Conservation (phyloP, 1,140 invertebrate species). For the Coenobita brevimanus region DNA sequence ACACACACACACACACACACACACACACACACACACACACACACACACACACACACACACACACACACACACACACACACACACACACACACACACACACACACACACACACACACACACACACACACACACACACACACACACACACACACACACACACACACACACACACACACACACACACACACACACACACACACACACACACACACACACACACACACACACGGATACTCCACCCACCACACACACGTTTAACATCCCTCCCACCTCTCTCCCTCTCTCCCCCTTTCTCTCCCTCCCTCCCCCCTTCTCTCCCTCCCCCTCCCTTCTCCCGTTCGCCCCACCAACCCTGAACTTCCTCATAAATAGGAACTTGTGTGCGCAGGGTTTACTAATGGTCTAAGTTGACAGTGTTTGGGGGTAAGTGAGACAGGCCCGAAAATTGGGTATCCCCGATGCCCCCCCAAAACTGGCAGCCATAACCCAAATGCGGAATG, state of each 20-base stretch:
- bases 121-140: slow-evolving; percentile 27
- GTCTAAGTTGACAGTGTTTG: too few relatives aligned
- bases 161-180: slow-evolving; percentile 21
- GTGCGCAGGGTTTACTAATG: too few relatives aligned
- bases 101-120: slow-evolving; percentile 35
- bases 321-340: neutral
- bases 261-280: neutral
- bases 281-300: neutral
- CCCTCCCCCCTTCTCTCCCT: too few relatives aligned
- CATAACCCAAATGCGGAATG: too few relatives aligned
- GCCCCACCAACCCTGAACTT: too few relatives aligned
- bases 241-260: neutral
- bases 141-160: slow-evolving; percentile 7
- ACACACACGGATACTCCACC: neutral
- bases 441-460: too few relatives aligned
- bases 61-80: slow-evolving; percentile 37
- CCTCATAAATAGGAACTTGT: too few relatives aligned
- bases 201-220: neutral
- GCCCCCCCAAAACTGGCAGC: too few relatives aligned
- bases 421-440: too few relatives aligned
- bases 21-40: slow-evolving; percentile 20
- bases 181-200: slow-evolving; percentile 13
- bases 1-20: slow-evolving; percentile 32
- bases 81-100: slow-evolving; percentile 35
- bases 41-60: slow-evolving; percentile 35